phyloP scores from a whole-genome alignment of 2,888 invertebrate species.

The Caenorhabditis uteleia region DNA sequence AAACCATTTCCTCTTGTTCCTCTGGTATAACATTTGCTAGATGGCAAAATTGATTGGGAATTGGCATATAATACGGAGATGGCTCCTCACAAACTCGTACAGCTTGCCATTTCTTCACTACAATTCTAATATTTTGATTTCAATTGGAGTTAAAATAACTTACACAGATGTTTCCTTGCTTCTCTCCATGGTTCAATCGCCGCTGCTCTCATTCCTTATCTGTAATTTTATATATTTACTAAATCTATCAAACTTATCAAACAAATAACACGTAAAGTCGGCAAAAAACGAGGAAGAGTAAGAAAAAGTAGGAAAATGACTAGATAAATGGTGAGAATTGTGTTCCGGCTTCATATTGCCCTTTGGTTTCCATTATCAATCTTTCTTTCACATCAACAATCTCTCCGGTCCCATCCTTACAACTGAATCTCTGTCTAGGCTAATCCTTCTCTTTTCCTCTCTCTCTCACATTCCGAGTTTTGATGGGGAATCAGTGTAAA shows the following conservation, averaged over 20 bases:
- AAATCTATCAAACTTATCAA: not conserved
- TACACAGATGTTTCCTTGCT: slow-evolving; percentile 13
- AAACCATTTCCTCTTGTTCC: slow-evolving; percentile 33
- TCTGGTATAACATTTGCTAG: slow-evolving; percentile 28
- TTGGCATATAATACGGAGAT: slow-evolving; percentile 34
- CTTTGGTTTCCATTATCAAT: slow-evolving; percentile 11
- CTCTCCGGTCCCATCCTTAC: slow-evolving; percentile 1
- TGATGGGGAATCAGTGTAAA: too few relatives aligned
- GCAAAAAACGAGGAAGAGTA: not conserved
- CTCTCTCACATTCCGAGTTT: too few relatives aligned
- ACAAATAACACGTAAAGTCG: not conserved
- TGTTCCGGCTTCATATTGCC: slow-evolving; percentile 1
- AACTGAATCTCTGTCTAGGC: slow-evolving; percentile 82
- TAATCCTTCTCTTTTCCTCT: too few relatives aligned
- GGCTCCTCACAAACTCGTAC: slow-evolving; percentile 23
- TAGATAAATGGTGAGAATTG: slow-evolving; percentile 9
- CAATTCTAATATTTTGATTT: not conserved
- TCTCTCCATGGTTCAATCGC: slow-evolving; percentile 16
- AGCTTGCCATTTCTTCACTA: slow-evolving; percentile 22
- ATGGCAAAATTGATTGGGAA: slow-evolving; percentile 17
- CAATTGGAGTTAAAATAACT: not conserved
- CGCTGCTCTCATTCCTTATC: slow-evolving; percentile 7
- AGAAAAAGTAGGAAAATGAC: not conserved
- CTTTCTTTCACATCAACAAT: slow-evolving; percentile 44
- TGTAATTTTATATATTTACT: slow-evolving; percentile 1